Conservation (phyloP, 2,797 vertebrate species). For the Hoplostethus atlanticus region DNA sequence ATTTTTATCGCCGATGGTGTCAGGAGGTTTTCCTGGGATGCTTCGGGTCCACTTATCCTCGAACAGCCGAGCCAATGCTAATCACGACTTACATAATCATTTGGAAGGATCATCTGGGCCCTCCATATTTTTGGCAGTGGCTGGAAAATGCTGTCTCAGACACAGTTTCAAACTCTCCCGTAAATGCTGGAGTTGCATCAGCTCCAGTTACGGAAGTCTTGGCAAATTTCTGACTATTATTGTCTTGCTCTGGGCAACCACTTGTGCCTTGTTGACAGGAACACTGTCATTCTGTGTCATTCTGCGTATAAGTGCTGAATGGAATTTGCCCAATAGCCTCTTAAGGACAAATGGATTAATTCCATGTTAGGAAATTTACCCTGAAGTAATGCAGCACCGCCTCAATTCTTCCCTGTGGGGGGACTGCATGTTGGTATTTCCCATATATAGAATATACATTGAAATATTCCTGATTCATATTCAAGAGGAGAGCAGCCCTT, state of each 20-base stretch:
- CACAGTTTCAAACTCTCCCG: conserved; percentile 39
- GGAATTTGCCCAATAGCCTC: background rate
- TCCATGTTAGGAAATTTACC: background rate
- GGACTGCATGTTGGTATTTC: too few species aligned
- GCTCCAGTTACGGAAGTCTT: conserved; percentile 13
- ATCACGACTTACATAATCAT: conserved; percentile 49
- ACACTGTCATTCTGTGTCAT: background rate
- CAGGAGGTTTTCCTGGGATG: conserved; percentile 10
- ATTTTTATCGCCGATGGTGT: conserved; percentile 27
- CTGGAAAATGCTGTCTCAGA: conserved; percentile 25
- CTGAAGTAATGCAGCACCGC: background rate
- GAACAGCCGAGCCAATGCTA: conserved; percentile 36
- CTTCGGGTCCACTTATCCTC: conserved; percentile 27
- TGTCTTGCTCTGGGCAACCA: conserved; percentile 12
- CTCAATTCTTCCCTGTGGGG: background rate
- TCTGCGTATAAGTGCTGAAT: background rate
- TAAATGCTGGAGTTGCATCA: conserved; percentile 30
- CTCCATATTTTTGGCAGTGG: conserved; percentile 40
- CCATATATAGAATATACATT: background rate
- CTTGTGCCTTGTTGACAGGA: conserved; percentile 25
- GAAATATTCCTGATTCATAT: background rate
- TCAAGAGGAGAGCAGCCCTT: background rate
- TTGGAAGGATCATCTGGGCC: conserved; percentile 43
- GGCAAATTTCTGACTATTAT: conserved; percentile 16
- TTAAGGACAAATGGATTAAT: background rate